Evolutionary conservation across 2,888 invertebrate genomes (phyloP), one percentile per base, ranked within the genome.

Genomic region (Hypomecis atomaria): DNA sequence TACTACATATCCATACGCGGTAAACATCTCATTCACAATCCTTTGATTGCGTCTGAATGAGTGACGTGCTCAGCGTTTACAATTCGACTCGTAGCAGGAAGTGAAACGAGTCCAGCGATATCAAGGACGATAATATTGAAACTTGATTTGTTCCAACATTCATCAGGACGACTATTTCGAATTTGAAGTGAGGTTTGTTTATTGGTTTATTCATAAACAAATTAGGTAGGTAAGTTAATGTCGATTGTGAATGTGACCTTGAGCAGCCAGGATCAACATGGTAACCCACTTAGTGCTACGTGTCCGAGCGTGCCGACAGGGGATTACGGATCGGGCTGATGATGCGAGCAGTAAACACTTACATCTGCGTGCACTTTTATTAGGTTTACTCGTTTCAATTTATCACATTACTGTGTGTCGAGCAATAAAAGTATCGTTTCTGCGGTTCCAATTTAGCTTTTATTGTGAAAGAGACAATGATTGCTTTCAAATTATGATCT

Each of bases 41-140:
- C 89, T 90, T 90, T 88, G 90, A 91, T 91, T 90, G 87, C 85
- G 84, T 79, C 78, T 87, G 87, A 90, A 90, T 89, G 90, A 89
- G 85, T 90, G 90, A 90, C 91, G 90, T 89, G 90, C 83, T 84
- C 78, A 77, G 88, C 82, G 83, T 89, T 85, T 86, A 90, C 88
- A 89, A 90, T 85, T 83, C 82, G 77, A 79, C 75, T 84, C 81
- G 81, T 81, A 85, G 83, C 90, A 91, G 92, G 92, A 92, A 91
- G 82, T 84, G 76, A 83, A 90, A 88, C 89, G 78, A 86, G 89
- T 88, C 81, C 85, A 85, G 83, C 83, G 76, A 81, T 86, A 90
- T 84, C 91, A 91, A 90, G 91, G 91, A 90, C 91, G 86, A 77
- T 79, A 79, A 81, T 84, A 83, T 82, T 83, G 77, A 80, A 84